Percentiles rank a stretch among this genome's conserved stretches.
Evolutionary conservation across 2,113 vertebrate genomes (phyloP).

Genomic region (Poeciliopsis prolifica): DNA sequence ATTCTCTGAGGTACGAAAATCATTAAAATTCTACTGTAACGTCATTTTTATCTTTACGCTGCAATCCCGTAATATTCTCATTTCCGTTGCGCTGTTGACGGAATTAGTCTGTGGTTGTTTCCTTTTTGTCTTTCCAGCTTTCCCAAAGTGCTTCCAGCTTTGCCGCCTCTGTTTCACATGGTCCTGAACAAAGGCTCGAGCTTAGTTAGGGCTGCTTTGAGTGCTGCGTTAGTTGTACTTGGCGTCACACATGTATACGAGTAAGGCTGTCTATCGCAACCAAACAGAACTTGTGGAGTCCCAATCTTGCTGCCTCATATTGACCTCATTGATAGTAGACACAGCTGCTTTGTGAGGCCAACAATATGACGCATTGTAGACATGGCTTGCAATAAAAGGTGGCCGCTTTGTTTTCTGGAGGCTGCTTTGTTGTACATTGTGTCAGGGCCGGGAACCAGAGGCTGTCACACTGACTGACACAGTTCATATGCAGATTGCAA

Average conservation of each 20-base stretch:
- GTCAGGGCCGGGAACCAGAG: neutral
- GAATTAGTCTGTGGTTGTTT: neutral
- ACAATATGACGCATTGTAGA: constrained; percentile 34
- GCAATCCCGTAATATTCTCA: constrained; percentile 36
- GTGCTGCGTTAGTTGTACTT: constrained; percentile 21
- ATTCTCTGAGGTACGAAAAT: neutral
- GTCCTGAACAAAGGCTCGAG: constrained; percentile 21
- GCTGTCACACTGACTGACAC: neutral
- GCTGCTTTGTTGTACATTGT: neutral
- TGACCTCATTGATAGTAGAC: constrained; percentile 54
- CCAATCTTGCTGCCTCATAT: constrained; percentile 58
- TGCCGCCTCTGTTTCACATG: constrained; percentile 20
- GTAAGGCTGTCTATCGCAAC: constrained; percentile 44
- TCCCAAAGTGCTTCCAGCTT: constrained; percentile 21
- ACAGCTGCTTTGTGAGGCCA: constrained; percentile 26
- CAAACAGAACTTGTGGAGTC: constrained; percentile 32
- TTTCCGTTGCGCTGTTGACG: constrained; percentile 37
- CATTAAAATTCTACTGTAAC: constrained; percentile 29
- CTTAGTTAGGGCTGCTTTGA: constrained; percentile 19
- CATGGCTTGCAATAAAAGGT: constrained; percentile 6
- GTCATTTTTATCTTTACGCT: constrained; percentile 13
- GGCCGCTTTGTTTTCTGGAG: constrained; percentile 22
- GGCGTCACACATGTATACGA: constrained; percentile 5
- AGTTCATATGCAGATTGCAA: neutral
- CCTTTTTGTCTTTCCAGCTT: neutral